A percentile compares a stretch with the other conserved stretches of the same genome.
These are phyloP conservation scores for Drosophila melanosoma DNA, from an alignment of 2,888 invertebrate species.

Conservation along the genomic window DNA sequence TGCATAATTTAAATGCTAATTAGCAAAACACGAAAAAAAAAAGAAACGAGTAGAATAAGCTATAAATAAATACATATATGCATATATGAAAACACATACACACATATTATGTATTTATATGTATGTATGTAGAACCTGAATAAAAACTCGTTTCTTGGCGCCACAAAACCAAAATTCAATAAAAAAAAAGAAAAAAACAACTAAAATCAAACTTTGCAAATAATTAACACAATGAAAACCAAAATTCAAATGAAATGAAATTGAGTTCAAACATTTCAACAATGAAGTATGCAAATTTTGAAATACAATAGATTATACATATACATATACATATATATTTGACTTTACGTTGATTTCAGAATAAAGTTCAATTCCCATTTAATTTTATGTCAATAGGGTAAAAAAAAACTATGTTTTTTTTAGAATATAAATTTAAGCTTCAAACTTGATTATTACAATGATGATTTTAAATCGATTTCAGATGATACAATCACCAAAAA, in stretches of 20 bases:
- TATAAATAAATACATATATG: slow-evolving; percentile 39
- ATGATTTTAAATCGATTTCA: background rate
- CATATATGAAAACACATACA: slow-evolving; percentile 17
- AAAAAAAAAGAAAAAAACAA: background rate
- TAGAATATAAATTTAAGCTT: background rate
- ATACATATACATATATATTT: background rate
- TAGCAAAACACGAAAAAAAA: slow-evolving; percentile 34
- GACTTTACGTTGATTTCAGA: background rate
- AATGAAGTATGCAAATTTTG: background rate
- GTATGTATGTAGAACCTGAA: slow-evolving; percentile 21
- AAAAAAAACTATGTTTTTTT: background rate
- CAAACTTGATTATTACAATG: background rate
- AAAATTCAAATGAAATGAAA: slow-evolving; percentile 2
- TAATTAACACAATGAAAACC: slow-evolving; percentile 1
- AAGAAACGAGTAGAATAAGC: slow-evolving; percentile 33
- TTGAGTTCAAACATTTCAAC: background rate
- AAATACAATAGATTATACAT: background rate
- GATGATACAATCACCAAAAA: background rate
- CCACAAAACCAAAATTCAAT: slow-evolving; percentile 17
- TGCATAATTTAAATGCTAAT: slow-evolving; percentile 79
- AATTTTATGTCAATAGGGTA: background rate
- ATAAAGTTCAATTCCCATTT: background rate
- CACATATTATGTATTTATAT: slow-evolving; percentile 7
- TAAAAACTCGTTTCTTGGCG: slow-evolving; percentile 46
- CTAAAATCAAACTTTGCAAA: slow-evolving; percentile 6